These are phyloP conservation scores for Archips crataeganus DNA, from an alignment of 2,888 invertebrate genomes.

Conservation along the genomic window DNA sequence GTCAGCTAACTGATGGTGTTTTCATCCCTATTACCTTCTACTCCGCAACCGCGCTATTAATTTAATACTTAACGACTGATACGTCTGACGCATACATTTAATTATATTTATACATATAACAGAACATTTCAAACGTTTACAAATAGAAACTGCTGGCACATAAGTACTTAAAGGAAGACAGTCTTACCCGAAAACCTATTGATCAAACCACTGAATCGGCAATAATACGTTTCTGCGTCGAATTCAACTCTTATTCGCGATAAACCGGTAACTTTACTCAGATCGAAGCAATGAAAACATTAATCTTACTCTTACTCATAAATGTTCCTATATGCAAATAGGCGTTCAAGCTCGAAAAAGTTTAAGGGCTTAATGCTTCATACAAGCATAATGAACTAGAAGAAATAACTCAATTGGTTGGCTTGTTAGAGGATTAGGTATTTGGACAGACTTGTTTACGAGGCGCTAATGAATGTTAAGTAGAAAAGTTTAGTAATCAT, in stretches of 20 bases:
- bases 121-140: neutral
- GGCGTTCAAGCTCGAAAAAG: conserved; percentile 7
- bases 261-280: conserved; percentile 44
- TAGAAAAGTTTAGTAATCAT: neutral
- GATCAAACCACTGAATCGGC: conserved; percentile 45
- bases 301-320: conserved; percentile 43
- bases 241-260: conserved; percentile 42
- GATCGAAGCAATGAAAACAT: conserved; percentile 40
- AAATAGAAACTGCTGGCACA: neutral
- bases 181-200: conserved; percentile 43
- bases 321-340: conserved; percentile 38
- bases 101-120: neutral
- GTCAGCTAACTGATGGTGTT: too few relatives aligned
- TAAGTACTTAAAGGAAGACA: conserved; percentile 3
- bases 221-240: conserved; percentile 40
- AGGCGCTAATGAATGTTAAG: conserved; percentile 13
- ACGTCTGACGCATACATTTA: neutral
- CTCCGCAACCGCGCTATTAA: too few relatives aligned
- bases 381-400: conserved; percentile 30
- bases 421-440: conserved; percentile 10
- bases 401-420: conserved; percentile 27
- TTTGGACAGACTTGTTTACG: conserved; percentile 12
- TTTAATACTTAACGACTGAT: too few relatives aligned
- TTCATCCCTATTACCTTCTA: too few relatives aligned
- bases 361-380: conserved; percentile 6